Evolutionary conservation across 2,888 invertebrate genomes (phyloP).

Genomic region (Cepaea hortensis): DNA sequence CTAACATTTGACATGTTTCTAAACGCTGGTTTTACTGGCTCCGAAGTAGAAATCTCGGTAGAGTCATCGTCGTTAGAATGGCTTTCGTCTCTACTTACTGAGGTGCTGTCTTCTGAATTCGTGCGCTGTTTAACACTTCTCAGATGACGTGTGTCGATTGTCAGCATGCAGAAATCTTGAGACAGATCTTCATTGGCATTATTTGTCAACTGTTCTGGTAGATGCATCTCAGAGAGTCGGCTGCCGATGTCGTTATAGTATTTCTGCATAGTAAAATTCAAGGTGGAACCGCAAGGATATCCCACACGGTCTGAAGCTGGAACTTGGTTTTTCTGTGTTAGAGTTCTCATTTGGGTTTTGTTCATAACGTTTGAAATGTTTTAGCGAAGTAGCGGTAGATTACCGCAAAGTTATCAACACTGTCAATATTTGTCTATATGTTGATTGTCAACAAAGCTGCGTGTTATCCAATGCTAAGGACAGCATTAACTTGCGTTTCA

Average conservation of each 20-base stretch:
- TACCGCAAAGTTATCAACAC: no score
- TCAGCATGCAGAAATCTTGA: constrained; percentile 41
- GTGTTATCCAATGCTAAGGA: no score
- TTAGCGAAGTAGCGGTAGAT: no score
- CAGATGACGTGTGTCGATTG: constrained; percentile 25
- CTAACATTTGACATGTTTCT: neutral
- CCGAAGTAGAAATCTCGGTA: neutral
- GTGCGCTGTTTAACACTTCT: constrained; percentile 13
- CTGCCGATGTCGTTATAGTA: constrained; percentile 45
- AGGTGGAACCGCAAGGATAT: constrained; percentile 23
- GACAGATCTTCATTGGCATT: neutral
- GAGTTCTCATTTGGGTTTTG: neutral
- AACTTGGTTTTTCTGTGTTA: neutral
- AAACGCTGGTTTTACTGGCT: neutral
- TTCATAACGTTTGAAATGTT: neutral
- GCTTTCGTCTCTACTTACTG: neutral
- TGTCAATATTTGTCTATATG: no score
- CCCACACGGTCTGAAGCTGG: constrained; percentile 15
- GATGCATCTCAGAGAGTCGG: constrained; percentile 30
- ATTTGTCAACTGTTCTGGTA: neutral
- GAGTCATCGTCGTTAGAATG: neutral
- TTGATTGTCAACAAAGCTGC: no score
- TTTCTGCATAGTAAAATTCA: constrained; percentile 37
- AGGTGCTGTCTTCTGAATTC: neutral
- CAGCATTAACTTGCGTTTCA: no score